Percentiles rank a stretch among this genome's conserved stretches.
Conservation (phyloP, 2,888 invertebrate genomes). For the Drosophila robusta region DNA sequence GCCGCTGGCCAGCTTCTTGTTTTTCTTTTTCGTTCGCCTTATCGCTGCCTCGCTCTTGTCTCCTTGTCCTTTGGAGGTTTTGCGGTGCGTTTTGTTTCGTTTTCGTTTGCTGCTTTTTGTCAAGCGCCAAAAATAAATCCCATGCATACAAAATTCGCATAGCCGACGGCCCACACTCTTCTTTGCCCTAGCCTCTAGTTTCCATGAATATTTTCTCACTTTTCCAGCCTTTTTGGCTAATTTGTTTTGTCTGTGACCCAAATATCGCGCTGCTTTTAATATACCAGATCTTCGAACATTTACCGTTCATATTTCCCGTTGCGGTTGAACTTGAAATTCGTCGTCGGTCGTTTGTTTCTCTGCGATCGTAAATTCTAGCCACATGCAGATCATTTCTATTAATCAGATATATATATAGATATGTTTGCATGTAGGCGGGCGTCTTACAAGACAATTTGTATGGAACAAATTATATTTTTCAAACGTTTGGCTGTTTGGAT, state of each 20-base stretch:
- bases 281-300: slow-evolving; percentile 28
- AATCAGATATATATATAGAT: slow-evolving; percentile 2
- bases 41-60: slow-evolving; percentile 14
- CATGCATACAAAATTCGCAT: slow-evolving; percentile 44
- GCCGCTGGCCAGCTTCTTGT: slow-evolving; percentile 56
- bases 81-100: slow-evolving; percentile 35
- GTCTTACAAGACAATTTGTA: too few species aligned
- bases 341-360: neutral
- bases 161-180: neutral
- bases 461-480: slow-evolving; percentile 26
- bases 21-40: slow-evolving; percentile 2
- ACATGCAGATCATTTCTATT: slow-evolving; percentile 24
- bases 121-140: slow-evolving; percentile 62
- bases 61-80: slow-evolving; percentile 42
- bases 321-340: slow-evolving; percentile 52
- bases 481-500: slow-evolving; percentile 21
- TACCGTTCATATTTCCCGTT: slow-evolving; percentile 20
- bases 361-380: neutral
- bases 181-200: slow-evolving; percentile 13
- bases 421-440: too few species aligned
- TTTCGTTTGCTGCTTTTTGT: slow-evolving; percentile 36
- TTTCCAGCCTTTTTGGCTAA: slow-evolving; percentile 54
- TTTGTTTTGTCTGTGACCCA: slow-evolving; percentile 59
- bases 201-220: slow-evolving; percentile 14
- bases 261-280: slow-evolving; percentile 42